Evolutionary conservation across 2,797 vertebrate species (phyloP), one percentile per base, ranked within the genome.

Genomic region (Sebastes trivittatus): DNA sequence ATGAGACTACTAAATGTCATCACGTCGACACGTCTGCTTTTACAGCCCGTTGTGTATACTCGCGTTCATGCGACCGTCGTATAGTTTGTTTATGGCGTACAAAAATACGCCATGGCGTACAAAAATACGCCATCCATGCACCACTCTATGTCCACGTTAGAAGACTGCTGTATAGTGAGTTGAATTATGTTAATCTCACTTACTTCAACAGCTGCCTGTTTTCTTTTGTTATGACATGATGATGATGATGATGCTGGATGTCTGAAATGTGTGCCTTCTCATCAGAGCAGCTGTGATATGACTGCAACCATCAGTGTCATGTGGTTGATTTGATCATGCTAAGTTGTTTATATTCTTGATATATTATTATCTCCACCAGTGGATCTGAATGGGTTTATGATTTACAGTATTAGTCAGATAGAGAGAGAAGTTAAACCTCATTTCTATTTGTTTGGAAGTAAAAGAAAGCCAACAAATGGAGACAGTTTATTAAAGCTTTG

Each of bases 101-200:
- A 38, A 14, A 42, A 42, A 42, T 42, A 46, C 14, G 42, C 16
- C 42, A 7, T 46, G 38, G 38, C 38, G 13, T 42, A 42, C 38
- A 38, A 14, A 42, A 42, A 42, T 42, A 46, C 14, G 42, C 16
- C 42, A 7, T 46, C 42, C 42, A 3, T 46, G 16, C 42, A 16
- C 42, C 42, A 18, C 42, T 18, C 42, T 46, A 42, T 42, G 9
- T 72, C 4, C 52, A 75, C 18, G 42, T 54, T 42, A 1, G 23
- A 13, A 7, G 56, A 58, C 54, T 60, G 34, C 38, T 54, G 56
- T 36, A 55, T 72, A 25, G n/a, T 58, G 42, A 62, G 38, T 49
- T 55, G 8, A 76, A 78, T 77, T 73, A 60, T 73, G 36, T 60
- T 67, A 55, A 59, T 71, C 52, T 54, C 29, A 38, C 42, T 76